Evolutionary conservation across 2,797 vertebrate species (phyloP), one percentile per base, ranked within the genome.

Genomic region (Falco columbarius): DNA sequence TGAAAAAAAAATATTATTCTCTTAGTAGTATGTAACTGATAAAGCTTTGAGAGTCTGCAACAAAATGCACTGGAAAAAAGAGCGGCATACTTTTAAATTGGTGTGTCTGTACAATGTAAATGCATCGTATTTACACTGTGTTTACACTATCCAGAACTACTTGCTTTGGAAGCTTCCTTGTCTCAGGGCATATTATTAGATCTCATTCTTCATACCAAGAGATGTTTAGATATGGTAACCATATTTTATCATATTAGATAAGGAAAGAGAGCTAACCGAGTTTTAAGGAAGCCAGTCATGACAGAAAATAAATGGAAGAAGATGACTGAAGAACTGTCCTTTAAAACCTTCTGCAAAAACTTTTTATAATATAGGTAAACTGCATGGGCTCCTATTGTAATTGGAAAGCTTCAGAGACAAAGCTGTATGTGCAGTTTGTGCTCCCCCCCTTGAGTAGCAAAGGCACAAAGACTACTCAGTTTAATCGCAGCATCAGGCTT

Each of bases 401-500:
- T 1, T 73, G 40, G 14, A 81, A 81, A 61, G 24, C 44, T 76
- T 74, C 11, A 16, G 52, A 81, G 52, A 30, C 0, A 0, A 61
- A 47, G 18, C 49, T 68, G 12, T 34, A 6, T 9, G 3, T 9
- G 30, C 8, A 15, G 16, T 36, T 83, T 55, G 30, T 68, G 12
- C 49, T 81, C 21, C 11, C 8, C 23, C 1, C 14, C 11, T 30
- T 14, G 30, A 75, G 36, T 42, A 93, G 62, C 34, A 51, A 71
- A 85, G 44, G 21, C 56, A 27, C 63, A 19, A 38, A 51, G 62
- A 52, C 66, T 80, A 7, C 29, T 89, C 17, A 1, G 21, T 94
- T 86, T 85, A 84, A 91, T 94, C 30, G 32, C 81, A 92, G 61
- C 34, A 90, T 84, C 66, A 87, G 92, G 90, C 89, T 97, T 95